Evolutionary conservation across 2,888 invertebrate genomes (phyloP).

Genomic region (Glaucopsyche alexis): DNA sequence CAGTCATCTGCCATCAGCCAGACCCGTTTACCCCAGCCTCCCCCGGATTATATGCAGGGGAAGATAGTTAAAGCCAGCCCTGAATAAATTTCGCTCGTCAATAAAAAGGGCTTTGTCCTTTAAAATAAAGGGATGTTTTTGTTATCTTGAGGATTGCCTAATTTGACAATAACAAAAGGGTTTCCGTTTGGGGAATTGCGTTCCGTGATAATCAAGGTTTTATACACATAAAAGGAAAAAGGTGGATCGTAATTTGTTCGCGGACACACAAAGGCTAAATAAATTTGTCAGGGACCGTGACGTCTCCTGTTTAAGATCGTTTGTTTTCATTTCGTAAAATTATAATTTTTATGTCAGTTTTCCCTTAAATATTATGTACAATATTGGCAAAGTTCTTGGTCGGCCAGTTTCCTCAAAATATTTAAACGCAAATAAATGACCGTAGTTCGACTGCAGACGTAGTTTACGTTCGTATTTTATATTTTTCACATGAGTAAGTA

Average conservation of each 20-base stretch:
- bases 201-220: constrained; percentile 69
- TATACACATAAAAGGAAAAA: constrained; percentile 42
- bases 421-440: too few relatives aligned
- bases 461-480: too few relatives aligned
- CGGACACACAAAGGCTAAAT: constrained; percentile 50
- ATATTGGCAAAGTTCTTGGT: too few relatives aligned
- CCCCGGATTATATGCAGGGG: constrained; percentile 61
- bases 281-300: constrained; percentile 46
- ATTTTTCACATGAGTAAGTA: too few relatives aligned
- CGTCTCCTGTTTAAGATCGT: constrained; percentile 33
- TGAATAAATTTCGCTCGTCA: constrained; percentile 74
- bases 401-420: too few relatives aligned
- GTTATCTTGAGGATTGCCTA: constrained; percentile 80
- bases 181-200: constrained; percentile 67
- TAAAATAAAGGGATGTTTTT: constrained; percentile 74
- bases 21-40: constrained; percentile 37
- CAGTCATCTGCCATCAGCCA: constrained; percentile 38
- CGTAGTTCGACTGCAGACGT: too few relatives aligned
- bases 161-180: constrained; percentile 80
- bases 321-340: constrained; percentile 24
- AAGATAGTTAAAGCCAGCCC: constrained; percentile 76
- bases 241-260: constrained; percentile 53
- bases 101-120: constrained; percentile 74
- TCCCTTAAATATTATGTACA: neutral
- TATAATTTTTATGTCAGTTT: neutral